phyloP scores from a whole-genome alignment of 1,140 invertebrate species.

The Apis florea region DNA sequence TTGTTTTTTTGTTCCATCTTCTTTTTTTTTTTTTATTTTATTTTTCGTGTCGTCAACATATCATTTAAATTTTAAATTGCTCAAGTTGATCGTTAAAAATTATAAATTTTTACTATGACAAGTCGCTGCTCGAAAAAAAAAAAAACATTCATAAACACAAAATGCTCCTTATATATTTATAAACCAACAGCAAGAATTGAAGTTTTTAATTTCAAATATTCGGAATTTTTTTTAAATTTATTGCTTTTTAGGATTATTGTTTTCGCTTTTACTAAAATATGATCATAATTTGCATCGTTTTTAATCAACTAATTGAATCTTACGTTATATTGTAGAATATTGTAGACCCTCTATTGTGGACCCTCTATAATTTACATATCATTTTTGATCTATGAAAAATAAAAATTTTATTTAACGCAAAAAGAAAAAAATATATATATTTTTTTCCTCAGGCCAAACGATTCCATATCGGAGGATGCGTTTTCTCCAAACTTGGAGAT shows the following conservation, averaged over 20 bases:
- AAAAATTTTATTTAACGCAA: background rate
- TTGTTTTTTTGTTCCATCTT: slow-evolving; percentile 7
- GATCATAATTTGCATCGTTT: background rate
- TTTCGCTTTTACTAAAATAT: slow-evolving; percentile 12
- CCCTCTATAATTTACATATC: background rate
- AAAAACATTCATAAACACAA: background rate
- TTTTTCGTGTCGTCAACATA: background rate
- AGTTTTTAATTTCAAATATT: slow-evolving; percentile 4
- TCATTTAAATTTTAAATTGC: background rate
- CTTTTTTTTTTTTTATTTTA: slow-evolving; percentile 1
- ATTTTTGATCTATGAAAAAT: background rate
- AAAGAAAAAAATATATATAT: background rate
- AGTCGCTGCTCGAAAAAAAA: background rate
- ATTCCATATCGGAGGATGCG: slow-evolving; percentile 70
- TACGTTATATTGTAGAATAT: slow-evolving; percentile 18
- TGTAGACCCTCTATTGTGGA: background rate
- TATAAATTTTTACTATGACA: background rate
- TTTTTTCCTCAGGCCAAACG: slow-evolving; percentile 68
- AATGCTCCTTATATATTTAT: background rate
- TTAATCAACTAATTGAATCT: background rate
- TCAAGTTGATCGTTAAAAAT: background rate
- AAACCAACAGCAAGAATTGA: background rate
- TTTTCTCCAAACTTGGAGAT: slow-evolving; percentile 74
- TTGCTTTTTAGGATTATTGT: slow-evolving; percentile 2
- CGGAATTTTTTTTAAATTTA: background rate